Conservation (phyloP, 2,113 vertebrate genomes). For the Choloepus hoffmanni region DNA sequence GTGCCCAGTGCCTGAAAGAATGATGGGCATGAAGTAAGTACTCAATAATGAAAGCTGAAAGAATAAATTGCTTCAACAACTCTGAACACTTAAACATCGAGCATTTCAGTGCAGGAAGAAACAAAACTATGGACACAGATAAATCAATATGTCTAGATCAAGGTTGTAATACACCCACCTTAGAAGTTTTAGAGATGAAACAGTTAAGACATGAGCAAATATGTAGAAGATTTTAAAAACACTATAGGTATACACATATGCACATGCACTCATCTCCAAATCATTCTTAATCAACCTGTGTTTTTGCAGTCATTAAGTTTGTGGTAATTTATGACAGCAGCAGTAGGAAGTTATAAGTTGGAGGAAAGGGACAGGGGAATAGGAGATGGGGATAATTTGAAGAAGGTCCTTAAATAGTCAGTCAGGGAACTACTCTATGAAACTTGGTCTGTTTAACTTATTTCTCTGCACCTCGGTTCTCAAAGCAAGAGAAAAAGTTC, state of each 20-base stretch:
- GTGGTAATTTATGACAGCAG: too few relatives aligned
- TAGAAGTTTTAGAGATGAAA: background rate
- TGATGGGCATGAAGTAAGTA: background rate
- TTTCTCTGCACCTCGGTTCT: background rate
- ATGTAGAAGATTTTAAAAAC: background rate
- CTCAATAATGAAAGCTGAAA: background rate
- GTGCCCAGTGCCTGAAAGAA: background rate
- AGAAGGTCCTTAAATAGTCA: background rate
- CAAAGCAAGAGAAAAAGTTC: background rate
- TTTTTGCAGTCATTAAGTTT: too few relatives aligned
- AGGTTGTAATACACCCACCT: background rate
- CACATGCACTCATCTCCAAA: background rate
- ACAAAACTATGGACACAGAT: background rate
- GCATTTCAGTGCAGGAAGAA: background rate
- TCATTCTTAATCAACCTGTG: background rate
- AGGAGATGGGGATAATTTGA: background rate
- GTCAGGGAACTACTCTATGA: background rate
- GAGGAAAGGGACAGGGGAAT: background rate
- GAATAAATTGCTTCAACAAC: background rate
- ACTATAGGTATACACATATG: background rate
- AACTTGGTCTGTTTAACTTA: background rate
- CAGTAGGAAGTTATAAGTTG: background rate
- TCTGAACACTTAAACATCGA: background rate
- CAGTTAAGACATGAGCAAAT: background rate
- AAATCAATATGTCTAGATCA: background rate